Conservation (phyloP, 2,113 vertebrate species). For the Fregetta grallaria region DNA sequence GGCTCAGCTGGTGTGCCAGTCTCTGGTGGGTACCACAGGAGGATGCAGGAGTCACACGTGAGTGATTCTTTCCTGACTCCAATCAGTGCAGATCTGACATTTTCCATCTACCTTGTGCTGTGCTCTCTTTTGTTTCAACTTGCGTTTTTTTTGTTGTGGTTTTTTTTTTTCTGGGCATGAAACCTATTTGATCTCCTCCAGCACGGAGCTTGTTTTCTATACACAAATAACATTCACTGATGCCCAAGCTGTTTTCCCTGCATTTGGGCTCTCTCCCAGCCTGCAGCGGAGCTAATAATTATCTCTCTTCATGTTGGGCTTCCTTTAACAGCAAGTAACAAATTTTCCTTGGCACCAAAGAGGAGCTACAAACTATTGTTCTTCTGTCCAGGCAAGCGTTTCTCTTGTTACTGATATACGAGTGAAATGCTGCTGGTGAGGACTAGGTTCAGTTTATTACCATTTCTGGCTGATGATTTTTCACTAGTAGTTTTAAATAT, state of each 20-base stretch:
- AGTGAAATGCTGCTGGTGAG: not conserved
- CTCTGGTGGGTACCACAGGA: not conserved
- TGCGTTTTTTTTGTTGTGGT: accelerated
- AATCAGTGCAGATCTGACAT: not conserved
- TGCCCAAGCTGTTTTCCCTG: not conserved
- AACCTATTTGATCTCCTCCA: not conserved
- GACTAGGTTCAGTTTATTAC: not conserved
- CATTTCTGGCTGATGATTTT: not conserved
- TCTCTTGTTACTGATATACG: not conserved
- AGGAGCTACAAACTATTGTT: slow-evolving; percentile 29
- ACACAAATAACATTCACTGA: not conserved
- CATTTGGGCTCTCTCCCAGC: slow-evolving; percentile 18
- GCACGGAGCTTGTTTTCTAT: not conserved
- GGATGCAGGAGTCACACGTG: not conserved
- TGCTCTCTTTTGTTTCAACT: not conserved
- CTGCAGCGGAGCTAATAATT: slow-evolving; percentile 27
- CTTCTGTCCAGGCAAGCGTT: not conserved
- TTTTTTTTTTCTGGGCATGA: not conserved
- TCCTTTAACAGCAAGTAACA: slow-evolving; percentile 19
- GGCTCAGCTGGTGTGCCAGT: not conserved
- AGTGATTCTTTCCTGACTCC: not conserved
- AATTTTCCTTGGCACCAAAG: slow-evolving; percentile 45
- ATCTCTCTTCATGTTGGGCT: slow-evolving; percentile 2
- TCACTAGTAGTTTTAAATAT: not conserved
- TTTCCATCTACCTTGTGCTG: not conserved